Base-by-base conservation (phyloP, 1,140 invertebrate genomes). In the Thaumatotibia leucotreta region DNA sequence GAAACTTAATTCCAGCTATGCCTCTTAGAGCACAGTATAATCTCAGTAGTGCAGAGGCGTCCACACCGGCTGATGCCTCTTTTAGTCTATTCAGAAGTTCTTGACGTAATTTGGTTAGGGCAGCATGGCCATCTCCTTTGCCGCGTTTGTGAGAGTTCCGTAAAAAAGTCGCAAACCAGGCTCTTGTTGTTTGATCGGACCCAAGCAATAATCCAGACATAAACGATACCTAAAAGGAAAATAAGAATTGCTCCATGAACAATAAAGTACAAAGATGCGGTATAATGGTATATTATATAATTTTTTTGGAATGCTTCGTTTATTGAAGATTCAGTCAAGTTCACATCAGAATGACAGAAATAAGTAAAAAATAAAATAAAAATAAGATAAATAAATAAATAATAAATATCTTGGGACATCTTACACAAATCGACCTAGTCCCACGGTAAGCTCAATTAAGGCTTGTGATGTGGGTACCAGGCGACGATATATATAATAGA, bases 101-200 rank as follows among this genome's bases (percentile, higher is more conserved):
- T 70, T 96, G 94, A 52, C 98, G 91, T 52, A 99, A 89, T 52
- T 93, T 92, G 68, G 95, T 93, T n/a, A 98, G 88, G 62, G 95
- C 94, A 29, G 94, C 93, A 72, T 94, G 92, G 50, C 92, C 92
- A 80, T 98, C 96, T 23, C 95, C 94, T 82, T 96, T 97, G 20
- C 78, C 84, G 52, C 95, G 92, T 92, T 98, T 99, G 79, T 99
- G 97, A 2, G 97, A 96, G 80, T 95, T 96, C 72, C 97, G 94
- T 32, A 99, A 94, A 82, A 98, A 99, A 75, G 96, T 93, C 0
- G 97, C 96, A 84, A 99, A 98, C 98, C 98, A 99, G 67, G 95
- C 95, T 75, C 97, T 93, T 0, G 97, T 95, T 71, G 95, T 95
- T 78, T 97, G 95, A 91, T 99, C 97, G 81, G 95, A 97, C 14